These are phyloP conservation scores for Athene noctua DNA, from an alignment of 2,113 vertebrate genomes.

Conservation along the genomic window DNA sequence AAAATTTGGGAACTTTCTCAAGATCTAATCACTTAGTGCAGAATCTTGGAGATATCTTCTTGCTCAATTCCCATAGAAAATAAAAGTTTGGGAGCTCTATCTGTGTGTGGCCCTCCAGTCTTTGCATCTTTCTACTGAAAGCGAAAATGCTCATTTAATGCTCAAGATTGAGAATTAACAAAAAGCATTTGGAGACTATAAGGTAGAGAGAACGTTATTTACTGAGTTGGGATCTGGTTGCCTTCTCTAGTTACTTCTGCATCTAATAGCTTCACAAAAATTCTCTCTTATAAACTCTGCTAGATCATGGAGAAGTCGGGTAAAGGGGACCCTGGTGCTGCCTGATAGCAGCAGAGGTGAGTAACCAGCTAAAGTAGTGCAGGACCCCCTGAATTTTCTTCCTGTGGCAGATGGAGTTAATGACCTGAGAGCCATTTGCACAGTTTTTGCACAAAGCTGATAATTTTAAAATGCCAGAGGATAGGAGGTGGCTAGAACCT, in stretches of 20 bases:
- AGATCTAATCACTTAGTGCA: neutral
- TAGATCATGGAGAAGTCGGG: accelerated
- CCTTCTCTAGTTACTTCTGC: neutral
- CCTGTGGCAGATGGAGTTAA: neutral
- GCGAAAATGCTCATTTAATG: neutral
- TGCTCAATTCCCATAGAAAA: neutral
- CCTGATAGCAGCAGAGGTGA: neutral
- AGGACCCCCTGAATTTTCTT: neutral
- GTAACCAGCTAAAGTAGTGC: accelerated
- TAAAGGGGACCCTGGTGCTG: neutral
- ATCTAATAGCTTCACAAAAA: neutral
- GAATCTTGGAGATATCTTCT: neutral
- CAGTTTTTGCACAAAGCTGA: neutral
- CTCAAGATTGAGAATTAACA: neutral
- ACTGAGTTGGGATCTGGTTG: neutral
- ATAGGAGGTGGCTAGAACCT: neutral
- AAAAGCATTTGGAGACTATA: neutral
- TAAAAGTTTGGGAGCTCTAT: neutral
- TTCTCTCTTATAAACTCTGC: neutral
- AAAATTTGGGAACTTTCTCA: neutral
- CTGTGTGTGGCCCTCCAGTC: neutral
- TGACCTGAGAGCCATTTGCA: neutral
- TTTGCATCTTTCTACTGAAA: neutral
- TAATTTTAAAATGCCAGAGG: neutral
- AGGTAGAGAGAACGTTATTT: neutral